phyloP scores from a whole-genome alignment of 2,113 vertebrate genomes.

The Mellivora capensis region DNA sequence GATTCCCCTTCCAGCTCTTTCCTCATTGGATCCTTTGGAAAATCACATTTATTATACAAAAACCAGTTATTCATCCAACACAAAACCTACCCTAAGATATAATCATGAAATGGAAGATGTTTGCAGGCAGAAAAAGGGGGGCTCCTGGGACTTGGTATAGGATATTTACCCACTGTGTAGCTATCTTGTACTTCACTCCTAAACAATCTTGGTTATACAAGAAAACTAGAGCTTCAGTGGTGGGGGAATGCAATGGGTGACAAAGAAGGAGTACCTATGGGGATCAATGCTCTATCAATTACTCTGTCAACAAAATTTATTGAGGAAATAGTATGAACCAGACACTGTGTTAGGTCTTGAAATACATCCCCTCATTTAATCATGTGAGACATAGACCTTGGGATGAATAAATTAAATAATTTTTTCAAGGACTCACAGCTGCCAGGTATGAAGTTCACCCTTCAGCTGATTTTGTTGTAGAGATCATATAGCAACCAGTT shows the following conservation, averaged over 20 bases:
- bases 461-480: neutral
- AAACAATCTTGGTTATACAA: neutral
- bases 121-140: neutral
- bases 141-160: neutral
- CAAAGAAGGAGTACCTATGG: neutral
- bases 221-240: neutral
- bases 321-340: neutral
- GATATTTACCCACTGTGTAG: neutral
- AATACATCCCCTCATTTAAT: neutral
- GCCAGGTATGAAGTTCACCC: neutral
- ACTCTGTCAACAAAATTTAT: neutral
- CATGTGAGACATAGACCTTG: neutral
- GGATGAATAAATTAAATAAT: neutral
- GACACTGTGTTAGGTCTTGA: neutral
- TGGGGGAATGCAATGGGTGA: too few species aligned
- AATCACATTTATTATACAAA: neutral
- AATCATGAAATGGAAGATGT: neutral
- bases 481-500: neutral
- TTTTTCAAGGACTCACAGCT: neutral
- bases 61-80: neutral
- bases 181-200: neutral
- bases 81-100: neutral
- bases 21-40: neutral
- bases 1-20: neutral
- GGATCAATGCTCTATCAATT: neutral